Evolutionary conservation across 2,797 vertebrate genomes (phyloP), one percentile per base, ranked within the genome.

Genomic region (Rhinichthys osculus): DNA sequence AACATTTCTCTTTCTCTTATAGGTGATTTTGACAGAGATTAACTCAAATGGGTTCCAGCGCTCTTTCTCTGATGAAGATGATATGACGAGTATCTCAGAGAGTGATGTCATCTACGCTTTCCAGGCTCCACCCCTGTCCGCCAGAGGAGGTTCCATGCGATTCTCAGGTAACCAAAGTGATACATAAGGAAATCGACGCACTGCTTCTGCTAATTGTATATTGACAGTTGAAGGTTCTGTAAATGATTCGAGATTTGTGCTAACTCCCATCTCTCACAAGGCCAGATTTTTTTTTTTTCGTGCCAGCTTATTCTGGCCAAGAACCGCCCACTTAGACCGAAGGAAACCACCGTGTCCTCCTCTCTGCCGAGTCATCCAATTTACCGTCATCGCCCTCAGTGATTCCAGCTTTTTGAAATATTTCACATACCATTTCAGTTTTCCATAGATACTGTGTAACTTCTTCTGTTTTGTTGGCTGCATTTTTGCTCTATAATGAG

Each of bases 1-100:
- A 44, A 47, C 11, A 16, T 80, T 33, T 69, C 70, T 35, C 62
- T 82, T 17, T 44, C 21, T 47, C 30, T 16, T 50, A 3, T 92
- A 98, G 98, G 96, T 98, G 86, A 96, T 99, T 91, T 94, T 98
- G 80, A 93, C 94, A 1, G 97, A 99, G 92, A 50, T 99, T 88
- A 95, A 95, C 90, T 91, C 96, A 9, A 95, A 89, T 1, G 97
- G 97, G 14, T 96, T 97, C 93, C 96, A 97, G 90, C 96, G 96
- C 40, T 98, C 97, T 30, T 97, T 98, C 89, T 94, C 92, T 0
- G 96, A 99, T 38, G 92, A 96, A 0, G 97, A 98, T 1, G 96
- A 97, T 85, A 92, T 99, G 93, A 96, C 95, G 1, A 69, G 89
- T 7, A 94, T 97, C 0, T 94, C 96, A 0, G 96, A 97, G 10